These are phyloP conservation scores for Craniophora ligustri DNA, from an alignment of 2,888 invertebrate species.

Conservation along the genomic window DNA sequence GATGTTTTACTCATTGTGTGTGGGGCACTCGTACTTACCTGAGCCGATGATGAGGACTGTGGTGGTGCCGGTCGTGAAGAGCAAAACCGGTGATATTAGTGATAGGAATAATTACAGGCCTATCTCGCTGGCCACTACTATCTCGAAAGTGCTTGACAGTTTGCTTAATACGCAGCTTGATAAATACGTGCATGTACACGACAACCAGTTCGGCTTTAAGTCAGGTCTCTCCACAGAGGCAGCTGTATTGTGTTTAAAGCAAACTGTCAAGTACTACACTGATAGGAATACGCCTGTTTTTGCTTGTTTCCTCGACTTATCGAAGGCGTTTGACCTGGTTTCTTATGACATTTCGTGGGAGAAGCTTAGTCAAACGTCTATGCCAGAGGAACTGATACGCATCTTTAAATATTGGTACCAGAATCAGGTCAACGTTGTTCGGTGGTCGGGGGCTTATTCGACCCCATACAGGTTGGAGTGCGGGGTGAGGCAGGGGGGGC, in stretches of 20 bases:
- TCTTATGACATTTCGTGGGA: conserved; percentile 28
- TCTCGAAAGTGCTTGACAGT: background rate
- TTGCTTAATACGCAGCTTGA: conserved; percentile 5
- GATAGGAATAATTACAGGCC: conserved; percentile 47
- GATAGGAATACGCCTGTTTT: conserved; percentile 28
- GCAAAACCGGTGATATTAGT: conserved; percentile 28
- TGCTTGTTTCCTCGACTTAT: conserved; percentile 31
- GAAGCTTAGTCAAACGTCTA: background rate
- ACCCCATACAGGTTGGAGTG: conserved; percentile 3
- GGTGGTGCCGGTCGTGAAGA: conserved; percentile 12
- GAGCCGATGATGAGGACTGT: conserved; percentile 1
- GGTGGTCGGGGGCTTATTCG: background rate
- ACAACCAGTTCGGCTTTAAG: conserved; percentile 47
- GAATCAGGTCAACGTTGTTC: conserved; percentile 2
- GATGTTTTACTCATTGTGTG: conserved; percentile 18
- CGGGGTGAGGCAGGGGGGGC: background rate
- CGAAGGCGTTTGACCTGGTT: conserved; percentile 30
- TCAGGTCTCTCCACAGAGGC: conserved; percentile 36
- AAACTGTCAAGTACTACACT: conserved; percentile 23
- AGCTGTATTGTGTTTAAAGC: conserved; percentile 43
- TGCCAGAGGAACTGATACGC: background rate
- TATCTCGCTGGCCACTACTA: conserved; percentile 40
- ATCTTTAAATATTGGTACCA: conserved; percentile 4
- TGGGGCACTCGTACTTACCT: conserved; percentile 5
- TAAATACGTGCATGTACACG: conserved; percentile 35